Evolutionary conservation across 2,113 vertebrate species (phyloP).

Genomic region (Aptenodytes patagonicus): DNA sequence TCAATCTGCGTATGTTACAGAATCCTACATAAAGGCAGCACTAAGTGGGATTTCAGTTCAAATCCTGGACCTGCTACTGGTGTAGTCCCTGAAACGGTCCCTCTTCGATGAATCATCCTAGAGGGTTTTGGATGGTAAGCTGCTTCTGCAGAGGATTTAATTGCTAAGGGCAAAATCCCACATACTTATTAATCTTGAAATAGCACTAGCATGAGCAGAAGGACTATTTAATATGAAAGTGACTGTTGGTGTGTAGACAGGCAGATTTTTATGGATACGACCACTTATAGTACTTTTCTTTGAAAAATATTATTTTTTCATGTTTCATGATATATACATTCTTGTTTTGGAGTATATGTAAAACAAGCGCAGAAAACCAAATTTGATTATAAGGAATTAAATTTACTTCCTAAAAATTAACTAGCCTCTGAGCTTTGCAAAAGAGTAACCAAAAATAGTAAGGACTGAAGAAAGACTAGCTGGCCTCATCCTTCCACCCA

Average conservation of each 20-base stretch:
- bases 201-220: not conserved
- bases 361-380: not conserved
- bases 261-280: not conserved
- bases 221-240: not conserved
- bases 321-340: not conserved
- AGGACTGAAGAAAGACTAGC: not conserved
- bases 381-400: not conserved
- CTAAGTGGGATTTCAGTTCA: fast-evolving
- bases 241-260: not conserved
- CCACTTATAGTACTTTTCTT: not conserved
- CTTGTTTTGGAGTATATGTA: not conserved
- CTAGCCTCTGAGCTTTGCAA: not conserved
- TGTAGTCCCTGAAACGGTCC: not conserved
- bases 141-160: not conserved
- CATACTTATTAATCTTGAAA: not conserved
- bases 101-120: not conserved
- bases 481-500: not conserved
- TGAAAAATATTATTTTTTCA: not conserved
- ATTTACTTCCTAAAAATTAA: not conserved
- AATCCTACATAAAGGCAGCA: not conserved
- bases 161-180: not conserved
- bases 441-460: not conserved
- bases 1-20: not conserved
- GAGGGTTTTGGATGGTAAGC: not conserved
- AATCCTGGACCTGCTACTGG: not conserved